A percentile compares a stretch with the other conserved stretches of the same genome.
Conservation (phyloP, 2,888 invertebrate genomes). For the Scaptodrosophila latifasciaeformis region DNA sequence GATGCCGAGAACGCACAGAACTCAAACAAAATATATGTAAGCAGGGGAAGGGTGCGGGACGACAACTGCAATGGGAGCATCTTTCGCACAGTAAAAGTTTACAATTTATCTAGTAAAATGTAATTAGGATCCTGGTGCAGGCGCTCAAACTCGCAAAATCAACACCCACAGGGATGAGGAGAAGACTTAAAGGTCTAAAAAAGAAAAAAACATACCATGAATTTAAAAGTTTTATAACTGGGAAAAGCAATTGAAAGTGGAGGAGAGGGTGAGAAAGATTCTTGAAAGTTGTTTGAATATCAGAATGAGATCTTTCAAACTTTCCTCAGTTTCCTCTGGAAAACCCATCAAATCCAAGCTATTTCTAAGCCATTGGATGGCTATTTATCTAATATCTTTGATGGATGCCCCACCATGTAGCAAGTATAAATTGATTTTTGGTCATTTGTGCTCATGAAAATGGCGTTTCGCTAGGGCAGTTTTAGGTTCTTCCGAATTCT, state of each 20-base stretch:
- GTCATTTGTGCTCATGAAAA: conserved; percentile 43
- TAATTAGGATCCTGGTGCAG: conserved; percentile 71
- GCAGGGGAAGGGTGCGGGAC: conserved; percentile 48
- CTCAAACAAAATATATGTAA: conserved; percentile 66
- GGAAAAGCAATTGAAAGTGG: no score
- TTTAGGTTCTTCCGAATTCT: background rate
- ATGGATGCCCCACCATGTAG: no score
- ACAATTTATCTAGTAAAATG: conserved; percentile 74
- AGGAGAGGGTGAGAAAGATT: no score
- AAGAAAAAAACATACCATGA: no score
- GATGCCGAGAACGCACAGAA: conserved; percentile 39
- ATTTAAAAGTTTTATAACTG: no score
- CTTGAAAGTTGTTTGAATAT: no score
- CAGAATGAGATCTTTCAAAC: no score
- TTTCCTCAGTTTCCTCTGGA: no score
- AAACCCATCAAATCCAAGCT: no score
- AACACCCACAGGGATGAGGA: conserved; percentile 2
- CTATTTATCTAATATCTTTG: no score
- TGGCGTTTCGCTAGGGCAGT: conserved; percentile 46
- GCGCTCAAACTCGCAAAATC: conserved; percentile 25
- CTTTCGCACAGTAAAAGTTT: conserved; percentile 66
- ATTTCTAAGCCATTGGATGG: no score
- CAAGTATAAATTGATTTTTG: conserved; percentile 51
- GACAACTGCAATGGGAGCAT: conserved; percentile 32
- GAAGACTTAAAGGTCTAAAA: no score